Conservation (phyloP, 2,888 invertebrate species). For the Meiosimyza decipiens region DNA sequence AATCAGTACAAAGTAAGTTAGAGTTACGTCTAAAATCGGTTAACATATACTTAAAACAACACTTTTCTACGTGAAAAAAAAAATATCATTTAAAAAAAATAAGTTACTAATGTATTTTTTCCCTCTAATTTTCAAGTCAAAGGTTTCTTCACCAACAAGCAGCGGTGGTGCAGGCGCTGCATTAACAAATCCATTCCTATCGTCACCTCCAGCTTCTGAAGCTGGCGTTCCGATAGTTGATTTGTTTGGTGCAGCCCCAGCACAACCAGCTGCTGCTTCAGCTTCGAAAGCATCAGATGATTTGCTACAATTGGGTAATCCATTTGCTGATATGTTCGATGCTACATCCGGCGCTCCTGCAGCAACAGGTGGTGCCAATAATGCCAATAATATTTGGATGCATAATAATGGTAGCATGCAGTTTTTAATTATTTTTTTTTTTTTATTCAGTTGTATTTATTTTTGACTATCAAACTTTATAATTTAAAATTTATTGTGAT, state of each 20-base stretch:
- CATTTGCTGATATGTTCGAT: conserved; percentile 90
- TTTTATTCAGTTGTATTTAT: conserved; percentile 43
- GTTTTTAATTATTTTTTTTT: conserved; percentile 51
- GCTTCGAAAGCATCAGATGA: conserved; percentile 85
- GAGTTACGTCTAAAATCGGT: background rate
- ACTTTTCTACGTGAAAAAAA: background rate
- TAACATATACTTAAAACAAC: background rate
- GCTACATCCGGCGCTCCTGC: conserved; percentile 73
- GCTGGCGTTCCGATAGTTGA: conserved; percentile 78
- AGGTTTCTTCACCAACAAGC: conserved; percentile 82
- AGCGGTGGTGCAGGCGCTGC: conserved; percentile 70
- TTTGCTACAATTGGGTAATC: conserved; percentile 88
- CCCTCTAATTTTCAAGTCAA: conserved; percentile 70
- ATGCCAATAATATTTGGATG: conserved; percentile 68
- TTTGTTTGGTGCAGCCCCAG: conserved; percentile 73
- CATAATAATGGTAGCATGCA: conserved; percentile 69
- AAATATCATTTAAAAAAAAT: background rate
- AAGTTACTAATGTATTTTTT: conserved; percentile 17
- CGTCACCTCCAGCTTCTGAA: conserved; percentile 73
- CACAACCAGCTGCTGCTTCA: conserved; percentile 59
- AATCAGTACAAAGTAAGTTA: conserved; percentile 89
- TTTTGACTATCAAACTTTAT: conserved; percentile 21
- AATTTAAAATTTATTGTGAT: background rate
- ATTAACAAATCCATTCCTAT: conserved; percentile 87
- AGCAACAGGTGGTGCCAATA: conserved; percentile 47